These are phyloP conservation scores for Drosophila tanythrix DNA, from an alignment of 2,888 invertebrate genomes.

Conservation along the genomic window DNA sequence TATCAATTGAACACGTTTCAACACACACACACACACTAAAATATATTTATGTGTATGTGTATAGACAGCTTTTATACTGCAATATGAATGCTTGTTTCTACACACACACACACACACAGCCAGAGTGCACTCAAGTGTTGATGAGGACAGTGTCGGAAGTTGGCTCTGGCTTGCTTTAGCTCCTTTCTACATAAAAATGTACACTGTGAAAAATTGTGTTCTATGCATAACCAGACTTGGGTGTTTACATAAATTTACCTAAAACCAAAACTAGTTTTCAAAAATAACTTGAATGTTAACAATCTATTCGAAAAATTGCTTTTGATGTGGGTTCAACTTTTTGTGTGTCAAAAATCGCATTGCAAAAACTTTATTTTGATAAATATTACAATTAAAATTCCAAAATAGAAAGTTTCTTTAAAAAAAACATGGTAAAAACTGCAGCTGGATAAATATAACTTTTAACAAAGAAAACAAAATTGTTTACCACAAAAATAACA, in stretches of 20 bases:
- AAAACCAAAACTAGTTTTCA: background rate
- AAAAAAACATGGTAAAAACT: background rate
- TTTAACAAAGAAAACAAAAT: background rate
- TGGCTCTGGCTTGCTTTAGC: slow-evolving; percentile 43
- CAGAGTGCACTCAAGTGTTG: slow-evolving; percentile 63
- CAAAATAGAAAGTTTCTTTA: background rate
- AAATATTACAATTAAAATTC: background rate
- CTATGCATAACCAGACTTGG: background rate
- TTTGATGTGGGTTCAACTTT: background rate
- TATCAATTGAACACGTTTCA: slow-evolving; percentile 80
- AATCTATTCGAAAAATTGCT: background rate
- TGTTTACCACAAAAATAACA: background rate
- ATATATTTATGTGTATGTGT: slow-evolving; percentile 9
- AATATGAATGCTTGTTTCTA: slow-evolving; percentile 52
- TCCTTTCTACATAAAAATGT: slow-evolving; percentile 11
- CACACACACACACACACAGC: slow-evolving; percentile 27
- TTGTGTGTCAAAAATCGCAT: background rate
- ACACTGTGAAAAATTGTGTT: background rate
- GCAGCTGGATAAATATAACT: background rate
- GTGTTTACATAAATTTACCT: background rate
- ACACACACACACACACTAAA: slow-evolving; percentile 37
- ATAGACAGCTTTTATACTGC: slow-evolving; percentile 46
- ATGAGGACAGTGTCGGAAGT: slow-evolving; percentile 68
- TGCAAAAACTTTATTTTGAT: background rate
- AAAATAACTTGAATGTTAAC: background rate